These are phyloP conservation scores for Littorina saxatilis DNA, from an alignment of 1,140 invertebrate species.

Conservation along the genomic window DNA sequence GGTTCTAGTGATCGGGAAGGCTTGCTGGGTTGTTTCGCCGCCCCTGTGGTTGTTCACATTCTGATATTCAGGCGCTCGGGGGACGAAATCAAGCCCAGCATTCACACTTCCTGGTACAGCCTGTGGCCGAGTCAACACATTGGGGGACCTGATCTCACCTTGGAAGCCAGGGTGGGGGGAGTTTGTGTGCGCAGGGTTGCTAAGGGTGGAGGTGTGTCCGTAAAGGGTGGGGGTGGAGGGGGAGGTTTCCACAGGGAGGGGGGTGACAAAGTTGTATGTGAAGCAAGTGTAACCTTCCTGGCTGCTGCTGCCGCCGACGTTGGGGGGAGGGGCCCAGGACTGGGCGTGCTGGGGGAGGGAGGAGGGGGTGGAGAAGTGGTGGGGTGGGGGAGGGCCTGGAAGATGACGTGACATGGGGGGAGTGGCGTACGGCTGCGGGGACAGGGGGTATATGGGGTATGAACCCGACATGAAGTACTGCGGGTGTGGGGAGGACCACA, in stretches of 20 bases:
- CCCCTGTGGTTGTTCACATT: background rate
- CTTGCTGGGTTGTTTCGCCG: background rate
- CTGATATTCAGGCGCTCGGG: background rate
- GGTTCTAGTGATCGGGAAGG: background rate
- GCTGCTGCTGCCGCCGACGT: background rate
- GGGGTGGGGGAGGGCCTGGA: background rate
- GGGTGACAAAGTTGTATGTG: conserved; percentile 34
- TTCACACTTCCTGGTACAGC: background rate
- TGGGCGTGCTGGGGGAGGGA: background rate
- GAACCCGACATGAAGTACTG: background rate
- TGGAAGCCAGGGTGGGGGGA: background rate
- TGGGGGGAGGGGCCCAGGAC: background rate
- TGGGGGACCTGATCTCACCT: background rate
- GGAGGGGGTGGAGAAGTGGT: background rate
- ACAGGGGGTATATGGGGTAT: background rate
- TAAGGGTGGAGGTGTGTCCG: background rate
- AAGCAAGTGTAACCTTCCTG: conserved; percentile 27
- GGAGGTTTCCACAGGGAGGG: conserved; percentile 25
- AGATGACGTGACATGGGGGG: background rate
- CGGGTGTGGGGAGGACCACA: background rate
- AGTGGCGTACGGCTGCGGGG: background rate
- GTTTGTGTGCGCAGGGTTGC: background rate
- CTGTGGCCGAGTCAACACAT: background rate
- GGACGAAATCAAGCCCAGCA: background rate
- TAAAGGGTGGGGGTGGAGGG: background rate